Conservation (phyloP, 2,797 vertebrate species). For the Emys orbicularis region DNA sequence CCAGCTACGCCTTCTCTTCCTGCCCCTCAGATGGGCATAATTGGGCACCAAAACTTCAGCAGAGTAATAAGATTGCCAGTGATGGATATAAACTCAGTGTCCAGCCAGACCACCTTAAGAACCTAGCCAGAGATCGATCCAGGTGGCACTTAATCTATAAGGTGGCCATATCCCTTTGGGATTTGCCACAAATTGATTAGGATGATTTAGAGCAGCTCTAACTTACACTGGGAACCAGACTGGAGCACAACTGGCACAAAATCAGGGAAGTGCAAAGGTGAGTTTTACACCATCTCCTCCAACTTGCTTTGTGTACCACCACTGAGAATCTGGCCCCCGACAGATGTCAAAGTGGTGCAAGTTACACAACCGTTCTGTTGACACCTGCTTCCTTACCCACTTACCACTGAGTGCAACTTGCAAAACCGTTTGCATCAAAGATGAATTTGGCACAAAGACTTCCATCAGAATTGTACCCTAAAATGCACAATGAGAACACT, state of each 20-base stretch:
- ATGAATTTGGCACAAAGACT: background rate
- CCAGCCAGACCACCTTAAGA: background rate
- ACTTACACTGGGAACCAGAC: background rate
- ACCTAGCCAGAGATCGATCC: background rate
- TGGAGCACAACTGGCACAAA: background rate
- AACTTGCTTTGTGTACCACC: background rate
- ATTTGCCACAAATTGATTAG: background rate
- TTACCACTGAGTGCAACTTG: background rate
- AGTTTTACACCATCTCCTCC: background rate
- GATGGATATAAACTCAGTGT: background rate
- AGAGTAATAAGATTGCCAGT: background rate
- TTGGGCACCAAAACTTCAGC: background rate
- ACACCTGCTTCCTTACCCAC: background rate
- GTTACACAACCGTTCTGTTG: background rate
- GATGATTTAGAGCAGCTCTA: accelerated
- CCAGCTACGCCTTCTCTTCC: background rate
- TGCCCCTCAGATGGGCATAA: background rate
- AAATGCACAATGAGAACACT: background rate
- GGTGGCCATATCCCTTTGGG: background rate
- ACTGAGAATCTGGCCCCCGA: background rate
- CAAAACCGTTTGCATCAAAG: background rate
- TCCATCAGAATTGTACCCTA: background rate
- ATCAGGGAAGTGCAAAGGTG: accelerated
- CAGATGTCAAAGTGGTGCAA: background rate
- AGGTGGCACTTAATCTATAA: background rate